Evolutionary conservation across 1,140 invertebrate species (phyloP), one percentile per base, ranked within the genome.

Genomic region (Drosophila lini): DNA sequence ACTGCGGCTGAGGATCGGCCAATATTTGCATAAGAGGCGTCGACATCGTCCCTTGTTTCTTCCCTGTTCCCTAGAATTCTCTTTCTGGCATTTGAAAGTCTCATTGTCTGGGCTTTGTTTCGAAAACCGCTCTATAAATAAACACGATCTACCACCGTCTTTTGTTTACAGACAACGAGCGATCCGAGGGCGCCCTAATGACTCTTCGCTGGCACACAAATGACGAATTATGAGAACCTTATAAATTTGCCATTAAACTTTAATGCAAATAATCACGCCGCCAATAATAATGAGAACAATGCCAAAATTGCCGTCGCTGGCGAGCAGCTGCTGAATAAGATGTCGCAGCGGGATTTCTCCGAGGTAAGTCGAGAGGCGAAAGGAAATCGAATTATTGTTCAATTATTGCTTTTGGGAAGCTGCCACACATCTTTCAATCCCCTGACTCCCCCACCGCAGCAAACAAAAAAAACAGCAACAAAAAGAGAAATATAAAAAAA

Each of bases 151-250:
- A 71, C 45, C 61, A 71, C 45, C 52, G 34, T 44, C 45, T 58
- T 69, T 32, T 60, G 58, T 84, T 61, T 70, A 40, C 83, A 86
- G 80, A 80, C 15, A 60, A n/a, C n/a, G 11, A 41, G 56, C 38
- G 61, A 64, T 61, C 61, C 67, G 77, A 80, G 58, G 50, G 34
- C 74, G 56, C 56, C 70, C 62, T 73, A 57, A 86, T 82, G 82
- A 68, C 59, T 67, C 36, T 41, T 36, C 42, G 69, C 62, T 78
- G 71, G 84, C 84, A 80, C 88, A 88, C 82, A 88, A 88, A 91
- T 91, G 90, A 91, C 90, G 90, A 91, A 91, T 90, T 91, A 91
- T 91, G 90, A 91, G 80, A 91, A 91, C 76, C 77, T 91, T 81
- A 80, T 90, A 73, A 91, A 91, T 82, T 85, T 91, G 78, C 90